These are phyloP conservation scores for Drosophila eohydei DNA, from an alignment of 2,888 invertebrate genomes.

Conservation along the genomic window DNA sequence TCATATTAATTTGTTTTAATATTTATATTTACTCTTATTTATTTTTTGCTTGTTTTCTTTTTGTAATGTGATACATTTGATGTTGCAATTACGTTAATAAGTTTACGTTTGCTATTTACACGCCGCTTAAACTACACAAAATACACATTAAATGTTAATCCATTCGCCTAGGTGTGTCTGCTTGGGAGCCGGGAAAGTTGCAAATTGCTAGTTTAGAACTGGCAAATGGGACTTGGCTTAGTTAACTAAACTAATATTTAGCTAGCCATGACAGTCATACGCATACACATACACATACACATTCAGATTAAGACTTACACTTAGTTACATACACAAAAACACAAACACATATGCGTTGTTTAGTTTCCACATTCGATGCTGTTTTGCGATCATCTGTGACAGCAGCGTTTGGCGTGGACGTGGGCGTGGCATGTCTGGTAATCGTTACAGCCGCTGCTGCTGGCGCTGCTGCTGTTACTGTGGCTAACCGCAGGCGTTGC, in stretches of 20 bases:
- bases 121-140: conserved; percentile 59
- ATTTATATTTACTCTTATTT: not conserved
- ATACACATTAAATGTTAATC: conserved; percentile 63
- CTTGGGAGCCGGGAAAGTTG: not conserved
- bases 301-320: conserved; percentile 4
- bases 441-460: not conserved
- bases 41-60: conserved; percentile 9
- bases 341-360: conserved; percentile 16
- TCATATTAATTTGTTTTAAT: conserved; percentile 3
- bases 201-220: conserved; percentile 49
- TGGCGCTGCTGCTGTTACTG: conserved; percentile 2
- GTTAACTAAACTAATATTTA: conserved; percentile 15
- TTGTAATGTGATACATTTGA: conserved; percentile 46
- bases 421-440: conserved; percentile 34
- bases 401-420: conserved; percentile 41
- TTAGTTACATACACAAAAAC: conserved; percentile 19
- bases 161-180: conserved; percentile 17
- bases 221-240: conserved; percentile 22
- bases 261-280: conserved; percentile 29
- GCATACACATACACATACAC: conserved; percentile 19
- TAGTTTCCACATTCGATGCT: conserved; percentile 28
- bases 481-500: conserved; percentile 41
- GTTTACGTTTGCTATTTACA: conserved; percentile 67
- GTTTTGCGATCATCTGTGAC: conserved; percentile 70
- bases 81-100: conserved; percentile 62